phyloP scores from a whole-genome alignment of 1,140 invertebrate genomes.

The Drosophila fuyamai region DNA sequence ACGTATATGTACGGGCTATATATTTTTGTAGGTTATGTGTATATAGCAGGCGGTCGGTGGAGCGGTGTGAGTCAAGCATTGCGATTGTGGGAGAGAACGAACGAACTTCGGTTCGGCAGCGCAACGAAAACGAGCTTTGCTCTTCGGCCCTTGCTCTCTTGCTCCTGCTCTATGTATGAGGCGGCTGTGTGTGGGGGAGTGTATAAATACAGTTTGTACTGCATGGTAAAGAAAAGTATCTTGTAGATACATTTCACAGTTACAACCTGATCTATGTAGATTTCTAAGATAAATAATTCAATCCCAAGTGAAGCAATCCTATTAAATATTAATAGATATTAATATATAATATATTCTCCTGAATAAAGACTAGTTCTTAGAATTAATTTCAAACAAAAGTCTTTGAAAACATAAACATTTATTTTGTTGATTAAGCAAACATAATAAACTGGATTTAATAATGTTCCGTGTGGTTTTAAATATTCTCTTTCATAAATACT shows the following conservation, averaged over 20 bases:
- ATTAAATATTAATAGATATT: too few species aligned
- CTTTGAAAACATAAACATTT: too few species aligned
- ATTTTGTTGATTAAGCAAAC: too few species aligned
- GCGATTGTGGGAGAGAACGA: conserved; percentile 77
- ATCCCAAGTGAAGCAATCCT: too few species aligned
- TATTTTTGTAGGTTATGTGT: conserved; percentile 84
- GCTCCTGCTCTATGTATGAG: conserved; percentile 28
- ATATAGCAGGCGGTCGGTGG: conserved; percentile 71
- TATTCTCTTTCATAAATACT: too few species aligned
- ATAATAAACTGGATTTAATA: too few species aligned
- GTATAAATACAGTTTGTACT: conserved; percentile 65
- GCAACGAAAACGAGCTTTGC: conserved; percentile 59
- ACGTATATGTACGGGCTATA: conserved; percentile 59
- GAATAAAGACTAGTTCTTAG: too few species aligned
- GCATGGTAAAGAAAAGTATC: not conserved
- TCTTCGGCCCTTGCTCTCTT: conserved; percentile 35
- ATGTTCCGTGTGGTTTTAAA: too few species aligned
- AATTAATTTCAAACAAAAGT: too few species aligned
- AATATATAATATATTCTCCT: too few species aligned
- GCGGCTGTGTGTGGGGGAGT: conserved; percentile 44
- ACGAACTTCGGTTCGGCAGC: conserved; percentile 24
- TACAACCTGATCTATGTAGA: too few species aligned
- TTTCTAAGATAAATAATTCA: too few species aligned
- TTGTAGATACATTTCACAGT: not conserved
- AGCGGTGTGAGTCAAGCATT: conserved; percentile 72